These are phyloP conservation scores for Pollenia griseotomentosa DNA, from an alignment of 2,888 invertebrate species.

Conservation along the genomic window DNA sequence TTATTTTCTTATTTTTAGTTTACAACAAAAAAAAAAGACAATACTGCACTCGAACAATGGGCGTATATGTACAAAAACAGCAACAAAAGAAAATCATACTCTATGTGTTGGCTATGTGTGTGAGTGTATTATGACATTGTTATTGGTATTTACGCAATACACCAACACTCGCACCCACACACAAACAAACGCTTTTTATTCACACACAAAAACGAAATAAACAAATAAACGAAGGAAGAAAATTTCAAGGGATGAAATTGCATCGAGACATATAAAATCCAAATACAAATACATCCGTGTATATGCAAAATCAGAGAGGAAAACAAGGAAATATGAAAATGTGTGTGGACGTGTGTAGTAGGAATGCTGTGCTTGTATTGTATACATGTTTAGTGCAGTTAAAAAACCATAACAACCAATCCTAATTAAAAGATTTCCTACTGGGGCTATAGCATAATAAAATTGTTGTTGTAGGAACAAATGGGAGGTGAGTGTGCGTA, in stretches of 20 bases:
- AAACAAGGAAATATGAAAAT: background rate
- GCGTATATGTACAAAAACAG: constrained; percentile 44
- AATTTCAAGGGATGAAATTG: constrained; percentile 73
- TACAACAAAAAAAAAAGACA: constrained; percentile 14
- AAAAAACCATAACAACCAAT: constrained; percentile 69
- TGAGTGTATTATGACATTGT: constrained; percentile 69
- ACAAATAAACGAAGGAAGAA: constrained; percentile 17
- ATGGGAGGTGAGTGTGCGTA: constrained; percentile 77
- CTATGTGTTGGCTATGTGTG: constrained; percentile 11
- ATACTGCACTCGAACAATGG: constrained; percentile 56
- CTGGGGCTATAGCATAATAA: constrained; percentile 46
- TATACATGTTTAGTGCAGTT: constrained; percentile 38
- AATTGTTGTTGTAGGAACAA: constrained; percentile 37
- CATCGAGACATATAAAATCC: constrained; percentile 53
- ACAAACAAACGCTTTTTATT: background rate
- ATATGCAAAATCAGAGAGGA: background rate
- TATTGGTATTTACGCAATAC: constrained; percentile 71
- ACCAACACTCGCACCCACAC: constrained; percentile 10
- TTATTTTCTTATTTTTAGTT: constrained; percentile 6
- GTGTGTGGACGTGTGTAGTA: constrained; percentile 6
- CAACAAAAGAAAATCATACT: constrained; percentile 22
- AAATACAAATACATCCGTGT: background rate
- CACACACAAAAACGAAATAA: background rate
- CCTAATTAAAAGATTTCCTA: constrained; percentile 69
- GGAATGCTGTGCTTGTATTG: background rate